Conservation (phyloP, 2,797 vertebrate species). For the Myoxocephalus aenaeus region DNA sequence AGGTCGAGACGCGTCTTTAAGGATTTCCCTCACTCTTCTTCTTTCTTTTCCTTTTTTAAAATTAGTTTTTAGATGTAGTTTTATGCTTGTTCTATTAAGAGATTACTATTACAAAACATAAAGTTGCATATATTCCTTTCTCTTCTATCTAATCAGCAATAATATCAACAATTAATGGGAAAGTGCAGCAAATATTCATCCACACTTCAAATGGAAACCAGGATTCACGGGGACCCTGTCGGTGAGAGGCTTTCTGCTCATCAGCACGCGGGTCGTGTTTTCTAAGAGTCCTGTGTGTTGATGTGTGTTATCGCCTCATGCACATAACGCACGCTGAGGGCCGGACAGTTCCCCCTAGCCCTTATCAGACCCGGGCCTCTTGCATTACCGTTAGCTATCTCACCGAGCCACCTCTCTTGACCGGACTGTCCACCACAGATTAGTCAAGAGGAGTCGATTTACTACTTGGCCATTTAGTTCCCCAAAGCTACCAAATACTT, state of each 20-base stretch:
- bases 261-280: conserved; percentile 34
- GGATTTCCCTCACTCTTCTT: not conserved
- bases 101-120: not conserved
- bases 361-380: conserved; percentile 78
- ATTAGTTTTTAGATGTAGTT: not conserved
- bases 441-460: conserved; percentile 46
- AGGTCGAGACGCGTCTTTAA: not conserved
- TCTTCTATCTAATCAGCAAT: not conserved
- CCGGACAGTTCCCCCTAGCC: conserved; percentile 49
- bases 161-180: not conserved
- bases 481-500: not conserved
- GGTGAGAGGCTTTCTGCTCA: not conserved
- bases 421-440: conserved; percentile 71
- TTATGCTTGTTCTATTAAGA: not conserved
- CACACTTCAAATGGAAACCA: not conserved
- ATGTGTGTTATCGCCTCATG: conserved; percentile 52
- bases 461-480: not conserved
- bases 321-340: conserved; percentile 31
- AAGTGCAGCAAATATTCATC: not conserved
- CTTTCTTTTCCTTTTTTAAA: not conserved
- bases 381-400: conserved; percentile 84
- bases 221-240: not conserved
- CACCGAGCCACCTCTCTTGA: conserved; percentile 46
- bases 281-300: conserved; percentile 54
- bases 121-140: not conserved